Evolutionary conservation across 1,140 invertebrate genomes (phyloP), one percentile per base, ranked within the genome.

Genomic region (Drosophila parvula): DNA sequence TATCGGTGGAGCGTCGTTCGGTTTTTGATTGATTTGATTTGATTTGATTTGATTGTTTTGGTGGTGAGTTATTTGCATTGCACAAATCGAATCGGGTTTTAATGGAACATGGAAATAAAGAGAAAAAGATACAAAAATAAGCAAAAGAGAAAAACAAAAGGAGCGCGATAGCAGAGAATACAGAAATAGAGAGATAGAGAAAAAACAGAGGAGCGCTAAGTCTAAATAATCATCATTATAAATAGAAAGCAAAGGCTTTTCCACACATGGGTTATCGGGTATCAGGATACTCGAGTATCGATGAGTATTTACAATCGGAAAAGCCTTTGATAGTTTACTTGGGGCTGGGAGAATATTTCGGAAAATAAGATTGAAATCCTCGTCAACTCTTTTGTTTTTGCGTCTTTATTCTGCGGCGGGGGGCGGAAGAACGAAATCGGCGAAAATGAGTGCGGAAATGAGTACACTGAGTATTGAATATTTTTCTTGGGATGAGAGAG

Each of bases 91-190:
- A 86, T 84, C 81, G 78, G 73, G 55, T 77, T 89, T 88, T 89
- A 84, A 89, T 84, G 81, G 90, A 90, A 86, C 86, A 91, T 91
- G 89, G 89, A 91, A 90, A 86, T 81, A 90, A 90, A 91, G 81
- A 91, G 83, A 91, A 88, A 90, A 79, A 91, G 83, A 90, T 81
- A 85, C 79, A 91, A 91, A 71, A 90, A 81, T 91, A 81, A 90
- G 85, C 86, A 90, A 90, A 82, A 85, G 73, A 57, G 75, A 74
- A 75, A 91, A 86, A 89, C 71, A 91, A 90, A 86, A 91, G 76
- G 58, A 81, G 79, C 81, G 81, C 89, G 81, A 82, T 69, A 78
- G 71, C 73, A 79, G 73, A 81, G 76, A 76, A 74, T 73, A 73
- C 32, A 45, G 43, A 81, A 74, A 81, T 78, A 89, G 78, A 81